Evolutionary conservation across 1,140 invertebrate species (phyloP).

Genomic region (Spodoptera litura): DNA sequence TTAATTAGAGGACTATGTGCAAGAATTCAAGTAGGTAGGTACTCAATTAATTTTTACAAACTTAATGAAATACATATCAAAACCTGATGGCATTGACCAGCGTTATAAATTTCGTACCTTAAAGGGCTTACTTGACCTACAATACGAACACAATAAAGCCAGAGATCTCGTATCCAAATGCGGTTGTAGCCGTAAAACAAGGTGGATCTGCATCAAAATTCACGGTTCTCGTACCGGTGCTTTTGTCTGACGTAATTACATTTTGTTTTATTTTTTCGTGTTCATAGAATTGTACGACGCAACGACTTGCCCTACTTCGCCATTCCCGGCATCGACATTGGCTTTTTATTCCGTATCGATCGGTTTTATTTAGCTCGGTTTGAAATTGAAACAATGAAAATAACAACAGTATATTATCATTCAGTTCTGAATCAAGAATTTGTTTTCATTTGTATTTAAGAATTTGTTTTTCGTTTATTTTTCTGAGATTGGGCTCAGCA

Average conservation of each 20-base stretch:
- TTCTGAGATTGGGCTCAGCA: too few species aligned
- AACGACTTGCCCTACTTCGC: constrained; percentile 21
- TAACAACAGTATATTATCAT: not conserved
- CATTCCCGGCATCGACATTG: constrained; percentile 28
- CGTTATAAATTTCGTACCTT: not conserved
- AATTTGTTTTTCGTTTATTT: too few species aligned
- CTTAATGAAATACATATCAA: too few species aligned
- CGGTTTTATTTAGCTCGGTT: not conserved
- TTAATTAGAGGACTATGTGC: not conserved
- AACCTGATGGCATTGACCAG: not conserved
- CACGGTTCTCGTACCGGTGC: constrained; percentile 23
- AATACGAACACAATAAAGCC: constrained; percentile 15
- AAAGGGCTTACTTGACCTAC: constrained; percentile 20
- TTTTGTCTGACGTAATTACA: constrained; percentile 27
- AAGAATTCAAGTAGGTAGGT: too few species aligned
- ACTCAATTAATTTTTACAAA: too few species aligned
- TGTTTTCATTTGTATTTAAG: too few species aligned
- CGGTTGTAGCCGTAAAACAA: constrained; percentile 13
- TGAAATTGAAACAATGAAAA: not conserved
- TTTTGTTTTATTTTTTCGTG: constrained; percentile 37
- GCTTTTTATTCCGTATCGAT: constrained; percentile 9
- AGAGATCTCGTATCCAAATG: constrained; percentile 12
- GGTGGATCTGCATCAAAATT: constrained; percentile 27
- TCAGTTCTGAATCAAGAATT: too few species aligned
- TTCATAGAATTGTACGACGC: constrained; percentile 19